Evolutionary conservation across 2,113 vertebrate genomes (phyloP).

Genomic region (Elephantulus edwardii): DNA sequence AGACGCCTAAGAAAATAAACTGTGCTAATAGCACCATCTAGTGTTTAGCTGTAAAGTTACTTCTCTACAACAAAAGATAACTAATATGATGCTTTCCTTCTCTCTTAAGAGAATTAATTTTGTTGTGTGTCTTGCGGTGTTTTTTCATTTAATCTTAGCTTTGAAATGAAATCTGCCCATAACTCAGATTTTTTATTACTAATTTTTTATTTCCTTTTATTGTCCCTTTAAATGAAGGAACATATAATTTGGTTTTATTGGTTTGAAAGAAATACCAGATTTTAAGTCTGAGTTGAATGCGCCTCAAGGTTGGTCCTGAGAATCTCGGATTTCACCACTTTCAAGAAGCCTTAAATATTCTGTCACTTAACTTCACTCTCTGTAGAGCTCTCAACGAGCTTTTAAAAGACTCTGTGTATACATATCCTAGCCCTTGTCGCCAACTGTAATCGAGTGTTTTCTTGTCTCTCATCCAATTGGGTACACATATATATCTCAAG

Average conservation of each 20-base stretch:
- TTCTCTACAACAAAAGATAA: accelerated
- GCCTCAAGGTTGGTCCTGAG: not conserved
- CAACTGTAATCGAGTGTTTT: not conserved
- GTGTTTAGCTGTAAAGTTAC: constrained; percentile 20
- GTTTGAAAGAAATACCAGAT: not conserved
- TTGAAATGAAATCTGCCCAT: not conserved
- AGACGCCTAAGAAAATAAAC: not conserved
- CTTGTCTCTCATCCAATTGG: not conserved
- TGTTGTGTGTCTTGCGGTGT: not conserved
- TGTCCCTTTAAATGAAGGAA: not conserved
- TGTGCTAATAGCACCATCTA: constrained; percentile 59
- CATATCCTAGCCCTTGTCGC: not conserved
- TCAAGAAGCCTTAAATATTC: not conserved
- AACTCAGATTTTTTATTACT: not conserved
- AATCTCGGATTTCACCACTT: not conserved
- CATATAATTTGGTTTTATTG: not conserved
- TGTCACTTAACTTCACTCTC: not conserved
- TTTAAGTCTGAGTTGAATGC: not conserved
- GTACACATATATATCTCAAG: no score
- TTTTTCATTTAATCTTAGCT: constrained; percentile 1
- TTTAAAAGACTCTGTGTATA: not conserved
- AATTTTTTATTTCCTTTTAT: not conserved
- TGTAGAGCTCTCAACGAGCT: not conserved
- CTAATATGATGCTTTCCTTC: not conserved
- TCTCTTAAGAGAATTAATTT: not conserved